phyloP scores from a whole-genome alignment of 2,113 vertebrate genomes.

The Hyperoodon ampullatus region DNA sequence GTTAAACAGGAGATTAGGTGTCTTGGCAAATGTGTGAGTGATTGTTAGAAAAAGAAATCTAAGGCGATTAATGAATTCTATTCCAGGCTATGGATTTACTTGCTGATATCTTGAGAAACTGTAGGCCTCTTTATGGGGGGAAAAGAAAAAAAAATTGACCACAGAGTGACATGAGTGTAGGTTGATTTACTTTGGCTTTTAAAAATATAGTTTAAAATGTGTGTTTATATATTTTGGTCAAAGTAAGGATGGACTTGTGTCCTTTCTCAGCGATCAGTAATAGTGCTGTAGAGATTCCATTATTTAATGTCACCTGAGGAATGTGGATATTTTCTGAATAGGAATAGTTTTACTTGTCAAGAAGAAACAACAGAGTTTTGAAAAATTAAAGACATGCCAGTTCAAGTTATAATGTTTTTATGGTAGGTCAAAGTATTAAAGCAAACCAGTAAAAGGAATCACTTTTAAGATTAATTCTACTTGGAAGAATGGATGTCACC shows the following conservation, averaged over 20 bases:
- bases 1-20: not conserved
- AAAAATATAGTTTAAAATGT: conserved; percentile 5
- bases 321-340: not conserved
- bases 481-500: not conserved
- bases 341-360: not conserved
- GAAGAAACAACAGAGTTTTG: not conserved
- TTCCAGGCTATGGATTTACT: not conserved
- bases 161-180: not conserved
- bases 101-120: not conserved
- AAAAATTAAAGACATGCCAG: not conserved
- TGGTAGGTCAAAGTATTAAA: not conserved
- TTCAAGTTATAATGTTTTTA: not conserved
- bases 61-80: not conserved
- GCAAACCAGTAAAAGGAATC: not conserved
- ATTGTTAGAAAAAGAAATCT: not conserved
- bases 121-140: not conserved
- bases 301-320: not conserved
- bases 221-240: not conserved
- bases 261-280: not conserved
- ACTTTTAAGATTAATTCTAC: not conserved
- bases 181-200: not conserved
- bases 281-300: not conserved
- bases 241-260: not conserved
- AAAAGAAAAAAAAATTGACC: not conserved
- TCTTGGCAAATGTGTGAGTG: not conserved